Evolutionary conservation across 2,113 vertebrate genomes (phyloP).

Genomic region (Laterallus jamaicensis): DNA sequence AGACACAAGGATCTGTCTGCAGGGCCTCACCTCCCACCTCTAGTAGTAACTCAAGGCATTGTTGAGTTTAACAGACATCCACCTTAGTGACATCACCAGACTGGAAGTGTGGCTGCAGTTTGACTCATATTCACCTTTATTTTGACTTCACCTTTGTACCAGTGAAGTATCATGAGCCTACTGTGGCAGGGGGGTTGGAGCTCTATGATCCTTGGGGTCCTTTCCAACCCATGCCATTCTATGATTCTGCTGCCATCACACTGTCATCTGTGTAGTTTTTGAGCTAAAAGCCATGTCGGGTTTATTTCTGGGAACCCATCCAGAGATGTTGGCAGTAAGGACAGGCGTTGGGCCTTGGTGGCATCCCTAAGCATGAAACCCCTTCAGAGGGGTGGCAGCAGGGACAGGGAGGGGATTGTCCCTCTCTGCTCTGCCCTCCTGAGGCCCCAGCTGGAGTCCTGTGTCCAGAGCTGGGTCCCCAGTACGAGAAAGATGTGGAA

Average conservation of each 20-base stretch:
- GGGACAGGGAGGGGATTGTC: too few species aligned
- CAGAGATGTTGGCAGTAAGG: not conserved
- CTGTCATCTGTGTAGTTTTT: not conserved
- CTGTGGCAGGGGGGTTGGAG: too few species aligned
- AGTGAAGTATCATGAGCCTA: accelerated
- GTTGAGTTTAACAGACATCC: not conserved
- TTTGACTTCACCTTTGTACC: accelerated
- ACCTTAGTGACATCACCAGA: not conserved
- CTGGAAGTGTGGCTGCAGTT: not conserved
- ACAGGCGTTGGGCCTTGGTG: not conserved
- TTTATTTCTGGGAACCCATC: not conserved
- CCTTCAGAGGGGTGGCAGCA: not conserved
- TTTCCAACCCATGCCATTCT: too few species aligned
- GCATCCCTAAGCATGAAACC: not conserved
- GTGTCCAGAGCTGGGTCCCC: too few species aligned
- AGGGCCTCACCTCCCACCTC: not conserved
- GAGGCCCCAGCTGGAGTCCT: too few species aligned
- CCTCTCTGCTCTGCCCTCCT: too few species aligned
- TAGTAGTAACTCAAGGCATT: not conserved
- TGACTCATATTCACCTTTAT: not conserved
- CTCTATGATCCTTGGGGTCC: too few species aligned
- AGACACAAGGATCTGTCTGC: not conserved
- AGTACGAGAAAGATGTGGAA: too few species aligned
- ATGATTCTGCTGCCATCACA: not conserved
- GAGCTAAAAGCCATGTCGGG: not conserved